Base-by-base conservation (phyloP, 2,888 invertebrate genomes). In the Mimachlamys varia region DNA sequence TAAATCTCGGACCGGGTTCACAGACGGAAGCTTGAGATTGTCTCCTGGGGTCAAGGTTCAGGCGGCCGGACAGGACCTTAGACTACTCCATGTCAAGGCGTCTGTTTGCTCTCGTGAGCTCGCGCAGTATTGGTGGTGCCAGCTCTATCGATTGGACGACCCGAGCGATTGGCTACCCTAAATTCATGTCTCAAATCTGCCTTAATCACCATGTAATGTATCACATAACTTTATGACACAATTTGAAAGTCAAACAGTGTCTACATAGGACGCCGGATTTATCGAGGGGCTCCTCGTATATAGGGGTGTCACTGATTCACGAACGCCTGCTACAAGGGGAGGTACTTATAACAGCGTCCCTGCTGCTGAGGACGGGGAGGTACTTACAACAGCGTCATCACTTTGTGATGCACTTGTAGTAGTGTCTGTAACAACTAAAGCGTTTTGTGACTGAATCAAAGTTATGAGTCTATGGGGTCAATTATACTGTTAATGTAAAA, bases 21-120 rank as follows among this genome's bases (percentile, higher is more conserved):
- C 76, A 76, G 76, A 76, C 76, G 76, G 76, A 76, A 76, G 76
- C 76, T 76, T 76, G 76, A 76, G 76, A 76, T 76, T 33, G 76
- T 76, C 76, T 76, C 76, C 27, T 7, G 33, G 76, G 76, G 76
- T 76, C 76, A 76, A 22, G 33, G 76, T 19, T 76, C 76, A 33
- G 33, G 76, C 33, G 76, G 76, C 76, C 76, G 76, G 76, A 76
- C 76, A 76, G 76, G 76, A 76, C 76, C 76, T 27, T 27, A 76
- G 76, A 76, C 27, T 76, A 76, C 76, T 76, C 76, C 76, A 76
- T 76, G 76, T 76, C 76, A 76, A 27, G 76, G 27, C 33, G 76
- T 76, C 76, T 76, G 76, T 76, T 76, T 76, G 76, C 76, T 76
- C 76, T 76, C 33, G 13, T 76, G 76, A 76, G 76, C 76, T 76